Conservation (phyloP, 2,888 invertebrate genomes). For the Myopa tessellatipennis region DNA sequence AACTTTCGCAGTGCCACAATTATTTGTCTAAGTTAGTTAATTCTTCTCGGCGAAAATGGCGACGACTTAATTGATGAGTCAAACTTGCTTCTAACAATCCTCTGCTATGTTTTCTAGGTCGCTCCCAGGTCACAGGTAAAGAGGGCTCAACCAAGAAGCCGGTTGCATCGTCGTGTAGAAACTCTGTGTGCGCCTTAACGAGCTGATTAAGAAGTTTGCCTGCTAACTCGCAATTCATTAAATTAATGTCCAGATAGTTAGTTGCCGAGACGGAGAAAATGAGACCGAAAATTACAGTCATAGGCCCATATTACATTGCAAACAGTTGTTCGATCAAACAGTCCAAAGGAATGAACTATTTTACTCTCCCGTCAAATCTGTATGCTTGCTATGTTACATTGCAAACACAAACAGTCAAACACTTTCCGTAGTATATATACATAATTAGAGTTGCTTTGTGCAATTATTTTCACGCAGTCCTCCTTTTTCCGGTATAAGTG, state of each 20-base stretch:
- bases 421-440: no score
- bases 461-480: no score
- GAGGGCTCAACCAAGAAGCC: not conserved
- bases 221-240: conserved; percentile 8
- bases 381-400: no score
- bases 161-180: not conserved
- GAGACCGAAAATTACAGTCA: not conserved
- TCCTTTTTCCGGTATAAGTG: no score
- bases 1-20: conserved; percentile 6
- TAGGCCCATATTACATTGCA: no score
- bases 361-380: no score
- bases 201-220: conserved; percentile 35
- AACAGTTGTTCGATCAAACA: no score
- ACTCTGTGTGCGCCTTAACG: conserved; percentile 13
- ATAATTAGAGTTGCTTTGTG: no score
- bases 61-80: not conserved
- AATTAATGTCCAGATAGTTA: conserved; percentile 2
- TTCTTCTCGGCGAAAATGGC: not conserved
- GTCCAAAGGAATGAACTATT: no score
- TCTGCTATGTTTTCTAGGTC: no score
- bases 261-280: not conserved
- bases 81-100: not conserved
- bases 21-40: not conserved
- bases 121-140: not conserved
- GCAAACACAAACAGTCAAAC: no score